Conservation (phyloP, 2,797 vertebrate species). For the Oreochromis grahami region DNA sequence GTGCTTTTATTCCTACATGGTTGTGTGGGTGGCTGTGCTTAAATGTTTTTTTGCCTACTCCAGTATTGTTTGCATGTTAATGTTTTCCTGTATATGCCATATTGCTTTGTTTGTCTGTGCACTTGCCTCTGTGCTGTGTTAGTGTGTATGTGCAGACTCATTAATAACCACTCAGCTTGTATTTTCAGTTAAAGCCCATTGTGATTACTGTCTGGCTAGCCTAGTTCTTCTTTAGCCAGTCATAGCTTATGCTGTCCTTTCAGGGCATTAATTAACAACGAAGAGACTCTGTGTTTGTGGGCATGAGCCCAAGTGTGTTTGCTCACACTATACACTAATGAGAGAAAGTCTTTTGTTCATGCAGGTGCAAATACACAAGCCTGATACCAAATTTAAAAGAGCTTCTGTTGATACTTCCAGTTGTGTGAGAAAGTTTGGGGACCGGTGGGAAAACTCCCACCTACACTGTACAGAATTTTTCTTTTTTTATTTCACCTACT, state of each 20-base stretch:
- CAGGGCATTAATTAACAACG: slow-evolving; percentile 45
- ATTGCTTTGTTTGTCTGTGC: neutral
- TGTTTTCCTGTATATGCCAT: neutral
- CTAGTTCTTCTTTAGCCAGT: slow-evolving; percentile 27
- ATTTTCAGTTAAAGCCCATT: slow-evolving; percentile 45
- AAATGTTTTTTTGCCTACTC: neutral
- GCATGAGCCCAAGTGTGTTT: neutral
- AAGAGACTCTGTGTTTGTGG: neutral
- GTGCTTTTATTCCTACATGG: neutral
- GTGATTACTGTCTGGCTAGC: slow-evolving; percentile 8
- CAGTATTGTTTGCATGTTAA: neutral
- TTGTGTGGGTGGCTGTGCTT: neutral
- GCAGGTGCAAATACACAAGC: slow-evolving; percentile 1
- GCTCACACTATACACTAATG: neutral
- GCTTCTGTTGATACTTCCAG: neutral
- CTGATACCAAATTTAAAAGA: slow-evolving; percentile 6
- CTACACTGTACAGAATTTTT: neutral
- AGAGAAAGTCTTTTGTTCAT: neutral
- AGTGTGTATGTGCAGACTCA: slow-evolving; percentile 5
- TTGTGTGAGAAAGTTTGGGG: neutral
- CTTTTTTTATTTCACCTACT: neutral
- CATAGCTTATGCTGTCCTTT: slow-evolving; percentile 26
- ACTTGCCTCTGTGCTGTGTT: neutral
- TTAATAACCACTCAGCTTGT: slow-evolving; percentile 46
- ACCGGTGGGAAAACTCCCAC: neutral